Percentiles rank a stretch among this genome's conserved stretches.
phyloP scores from a whole-genome alignment of 2,797 vertebrate genomes.

The Streptopelia turtur region DNA sequence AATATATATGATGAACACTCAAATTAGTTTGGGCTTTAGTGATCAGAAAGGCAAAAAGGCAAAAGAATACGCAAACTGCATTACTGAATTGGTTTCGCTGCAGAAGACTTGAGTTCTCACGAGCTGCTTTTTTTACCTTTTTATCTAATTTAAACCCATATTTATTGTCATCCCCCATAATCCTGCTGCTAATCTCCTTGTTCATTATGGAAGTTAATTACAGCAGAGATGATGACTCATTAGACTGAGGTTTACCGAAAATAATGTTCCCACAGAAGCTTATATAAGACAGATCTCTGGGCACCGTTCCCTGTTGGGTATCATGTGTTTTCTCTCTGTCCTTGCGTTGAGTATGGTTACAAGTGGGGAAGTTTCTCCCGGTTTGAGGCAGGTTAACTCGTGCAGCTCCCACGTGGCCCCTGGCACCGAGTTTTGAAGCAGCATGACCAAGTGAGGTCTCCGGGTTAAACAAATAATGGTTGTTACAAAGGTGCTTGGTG shows the following conservation, averaged over 20 bases:
- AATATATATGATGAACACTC: background rate
- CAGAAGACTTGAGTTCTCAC: background rate
- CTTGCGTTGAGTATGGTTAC: background rate
- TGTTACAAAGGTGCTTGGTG: too few species aligned
- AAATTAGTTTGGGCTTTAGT: background rate
- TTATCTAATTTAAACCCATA: slow-evolving; percentile 15
- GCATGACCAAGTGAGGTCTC: background rate
- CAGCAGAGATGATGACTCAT: slow-evolving; percentile 57
- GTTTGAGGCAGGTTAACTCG: background rate
- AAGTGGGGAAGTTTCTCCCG: background rate
- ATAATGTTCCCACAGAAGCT: slow-evolving; percentile 29
- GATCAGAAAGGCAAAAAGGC: background rate
- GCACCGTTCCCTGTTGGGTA: slow-evolving; percentile 8
- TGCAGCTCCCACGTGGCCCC: background rate
- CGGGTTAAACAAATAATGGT: fast-evolving
- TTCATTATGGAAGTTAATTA: slow-evolving; percentile 62
- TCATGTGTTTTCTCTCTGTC: background rate
- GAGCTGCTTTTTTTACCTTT: slow-evolving; percentile 6
- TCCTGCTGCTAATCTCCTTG: slow-evolving; percentile 37
- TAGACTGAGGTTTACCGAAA: slow-evolving; percentile 28
- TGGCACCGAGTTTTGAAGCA: background rate
- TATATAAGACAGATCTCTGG: slow-evolving; percentile 39
- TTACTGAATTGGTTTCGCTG: background rate
- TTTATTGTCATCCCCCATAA: slow-evolving; percentile 20
- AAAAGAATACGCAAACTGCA: background rate